These are phyloP conservation scores for Catagonus wagneri DNA, from an alignment of 2,113 vertebrate genomes.

Conservation along the genomic window DNA sequence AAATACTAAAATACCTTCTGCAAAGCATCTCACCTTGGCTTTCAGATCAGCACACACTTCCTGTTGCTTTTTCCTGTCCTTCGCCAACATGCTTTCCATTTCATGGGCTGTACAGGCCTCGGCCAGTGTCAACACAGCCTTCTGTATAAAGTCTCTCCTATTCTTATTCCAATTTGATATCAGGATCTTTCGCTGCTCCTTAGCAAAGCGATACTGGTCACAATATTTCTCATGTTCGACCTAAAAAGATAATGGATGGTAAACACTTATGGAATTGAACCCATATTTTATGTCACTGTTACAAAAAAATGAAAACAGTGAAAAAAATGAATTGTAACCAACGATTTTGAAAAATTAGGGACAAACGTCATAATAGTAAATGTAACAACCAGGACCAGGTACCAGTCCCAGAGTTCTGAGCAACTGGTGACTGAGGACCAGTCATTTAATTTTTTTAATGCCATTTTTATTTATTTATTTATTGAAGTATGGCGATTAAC, in stretches of 20 bases:
- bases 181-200: slow-evolving; percentile 85
- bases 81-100: slow-evolving; percentile 86
- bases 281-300: neutral
- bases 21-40: slow-evolving; percentile 89
- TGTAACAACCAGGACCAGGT: neutral
- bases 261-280: neutral
- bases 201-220: slow-evolving; percentile 86
- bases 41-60: slow-evolving; percentile 92
- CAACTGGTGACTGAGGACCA: neutral
- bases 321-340: slow-evolving; percentile 39
- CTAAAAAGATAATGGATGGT: slow-evolving; percentile 83
- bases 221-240: slow-evolving; percentile 88
- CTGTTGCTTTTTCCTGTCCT: slow-evolving; percentile 90
- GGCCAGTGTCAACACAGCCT: slow-evolving; percentile 85
- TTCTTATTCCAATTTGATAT: slow-evolving; percentile 88
- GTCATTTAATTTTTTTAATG: neutral
- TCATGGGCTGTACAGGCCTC: slow-evolving; percentile 90
- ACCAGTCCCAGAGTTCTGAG: neutral
- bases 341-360: slow-evolving; percentile 9
- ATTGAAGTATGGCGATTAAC: too few relatives aligned
- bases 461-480: too few relatives aligned
- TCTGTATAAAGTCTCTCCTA: slow-evolving; percentile 87
- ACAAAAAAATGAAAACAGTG: too few relatives aligned
- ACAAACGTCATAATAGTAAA: neutral
- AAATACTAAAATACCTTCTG: neutral